A percentile compares a stretch with the other conserved stretches of the same genome.
These are phyloP conservation scores for Musca domestica DNA, from an alignment of 1,140 invertebrate genomes.

Conservation along the genomic window DNA sequence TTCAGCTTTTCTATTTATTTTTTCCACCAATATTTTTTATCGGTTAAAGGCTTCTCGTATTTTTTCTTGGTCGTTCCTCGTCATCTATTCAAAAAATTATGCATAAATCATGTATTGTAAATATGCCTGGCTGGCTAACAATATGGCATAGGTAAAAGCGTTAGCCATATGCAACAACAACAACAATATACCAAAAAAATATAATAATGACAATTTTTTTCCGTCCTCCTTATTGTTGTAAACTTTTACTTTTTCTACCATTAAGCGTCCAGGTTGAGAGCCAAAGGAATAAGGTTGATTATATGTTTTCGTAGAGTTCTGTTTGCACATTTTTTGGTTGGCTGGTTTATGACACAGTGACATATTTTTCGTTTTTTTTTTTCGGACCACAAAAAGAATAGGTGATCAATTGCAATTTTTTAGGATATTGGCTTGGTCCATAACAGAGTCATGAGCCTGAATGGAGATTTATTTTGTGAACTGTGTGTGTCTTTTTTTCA, in stretches of 20 bases:
- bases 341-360: too few species aligned
- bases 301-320: not conserved
- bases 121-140: not conserved
- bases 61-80: too few species aligned
- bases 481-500: too few species aligned
- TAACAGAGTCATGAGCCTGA: too few species aligned
- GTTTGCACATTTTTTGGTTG: not conserved
- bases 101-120: conserved; percentile 19
- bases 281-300: not conserved
- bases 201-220: conserved; percentile 19
- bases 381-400: too few species aligned
- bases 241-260: conserved; percentile 12
- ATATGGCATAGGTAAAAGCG: not conserved
- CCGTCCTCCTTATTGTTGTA: not conserved
- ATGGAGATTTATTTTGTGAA: too few species aligned
- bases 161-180: not conserved
- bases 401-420: too few species aligned
- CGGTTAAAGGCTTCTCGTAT: not conserved
- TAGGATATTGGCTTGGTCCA: too few species aligned
- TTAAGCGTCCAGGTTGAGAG: not conserved
- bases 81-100: conserved; percentile 3
- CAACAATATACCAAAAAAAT: not conserved
- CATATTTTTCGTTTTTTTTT: too few species aligned
- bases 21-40: not conserved
- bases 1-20: not conserved